Conservation (phyloP, 92 coral and sea anemone species). For the Phenganax stokvisi region DNA sequence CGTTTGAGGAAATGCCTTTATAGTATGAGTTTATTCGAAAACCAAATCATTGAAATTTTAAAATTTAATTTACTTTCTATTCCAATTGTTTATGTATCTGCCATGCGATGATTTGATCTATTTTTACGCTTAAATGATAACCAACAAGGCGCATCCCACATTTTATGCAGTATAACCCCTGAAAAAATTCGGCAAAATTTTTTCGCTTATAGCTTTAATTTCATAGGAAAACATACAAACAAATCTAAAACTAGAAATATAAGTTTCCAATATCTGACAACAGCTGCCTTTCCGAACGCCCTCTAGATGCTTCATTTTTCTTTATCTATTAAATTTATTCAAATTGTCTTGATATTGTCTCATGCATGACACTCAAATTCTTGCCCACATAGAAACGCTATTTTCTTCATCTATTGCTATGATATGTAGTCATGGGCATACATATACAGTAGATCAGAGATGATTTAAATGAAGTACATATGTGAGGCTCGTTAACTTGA, state of each 20-base stretch:
- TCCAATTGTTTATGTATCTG: too few species aligned
- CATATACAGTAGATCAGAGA: not conserved
- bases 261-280: not conserved
- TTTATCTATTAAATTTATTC: conserved; percentile 12
- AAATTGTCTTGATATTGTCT: conserved; percentile 11
- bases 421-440: not conserved
- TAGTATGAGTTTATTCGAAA: too few species aligned
- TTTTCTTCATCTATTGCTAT: not conserved
- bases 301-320: not conserved
- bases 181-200: too few species aligned
- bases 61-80: too few species aligned
- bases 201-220: too few species aligned
- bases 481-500: not conserved
- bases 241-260: too few species aligned
- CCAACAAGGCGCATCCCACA: conserved; percentile 1
- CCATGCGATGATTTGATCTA: too few species aligned
- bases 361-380: conserved; percentile 12
- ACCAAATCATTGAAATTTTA: too few species aligned
- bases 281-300: conserved; percentile 1
- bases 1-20: too few species aligned
- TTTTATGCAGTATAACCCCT: not conserved
- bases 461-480: not conserved
- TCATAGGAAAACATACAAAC: too few species aligned
- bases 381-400: conserved; percentile 5
- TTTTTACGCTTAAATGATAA: not conserved